Evolutionary conservation across 2,888 invertebrate species (phyloP).

Genomic region (Exocentrus adspersus): DNA sequence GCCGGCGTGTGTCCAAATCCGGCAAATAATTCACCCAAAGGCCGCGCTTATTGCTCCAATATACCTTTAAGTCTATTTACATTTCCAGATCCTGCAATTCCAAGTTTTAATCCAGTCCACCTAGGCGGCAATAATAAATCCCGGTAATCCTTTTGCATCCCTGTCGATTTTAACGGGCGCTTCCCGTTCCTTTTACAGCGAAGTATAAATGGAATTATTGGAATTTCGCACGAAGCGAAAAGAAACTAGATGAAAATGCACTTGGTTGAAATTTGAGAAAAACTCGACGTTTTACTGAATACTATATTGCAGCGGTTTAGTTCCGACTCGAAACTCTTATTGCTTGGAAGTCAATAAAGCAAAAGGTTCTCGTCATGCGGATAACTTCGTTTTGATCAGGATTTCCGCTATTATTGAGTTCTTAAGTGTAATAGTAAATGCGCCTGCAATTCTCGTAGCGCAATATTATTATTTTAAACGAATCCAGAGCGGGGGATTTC

Average conservation of each 20-base stretch:
- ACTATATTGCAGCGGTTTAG: conserved; percentile 14
- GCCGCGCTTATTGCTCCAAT: background rate
- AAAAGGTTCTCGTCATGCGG: conserved; percentile 18
- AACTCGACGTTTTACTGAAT: conserved; percentile 20
- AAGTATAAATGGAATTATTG: conserved; percentile 22
- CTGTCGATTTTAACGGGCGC: background rate
- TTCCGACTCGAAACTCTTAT: conserved; percentile 13
- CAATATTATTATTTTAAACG: background rate
- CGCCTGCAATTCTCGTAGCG: background rate
- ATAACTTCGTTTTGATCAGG: conserved; percentile 12
- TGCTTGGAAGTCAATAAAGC: conserved; percentile 17
- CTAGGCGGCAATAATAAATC: conserved; percentile 11
- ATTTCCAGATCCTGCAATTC: conserved; percentile 3
- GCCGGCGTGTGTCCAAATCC: too few species aligned
- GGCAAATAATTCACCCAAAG: background rate
- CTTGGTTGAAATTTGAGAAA: conserved; percentile 9
- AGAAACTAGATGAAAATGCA: conserved; percentile 10
- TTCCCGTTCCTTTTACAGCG: conserved; percentile 5
- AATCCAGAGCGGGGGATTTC: background rate
- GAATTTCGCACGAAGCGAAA: conserved; percentile 18
- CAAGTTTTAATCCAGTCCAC: conserved; percentile 3
- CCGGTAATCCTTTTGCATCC: conserved; percentile 5
- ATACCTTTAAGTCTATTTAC: background rate
- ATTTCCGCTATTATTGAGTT: conserved; percentile 7
- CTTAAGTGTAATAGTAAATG: conserved; percentile 9